phyloP scores from a whole-genome alignment of 2,797 vertebrate species.

The Characodon lateralis region DNA sequence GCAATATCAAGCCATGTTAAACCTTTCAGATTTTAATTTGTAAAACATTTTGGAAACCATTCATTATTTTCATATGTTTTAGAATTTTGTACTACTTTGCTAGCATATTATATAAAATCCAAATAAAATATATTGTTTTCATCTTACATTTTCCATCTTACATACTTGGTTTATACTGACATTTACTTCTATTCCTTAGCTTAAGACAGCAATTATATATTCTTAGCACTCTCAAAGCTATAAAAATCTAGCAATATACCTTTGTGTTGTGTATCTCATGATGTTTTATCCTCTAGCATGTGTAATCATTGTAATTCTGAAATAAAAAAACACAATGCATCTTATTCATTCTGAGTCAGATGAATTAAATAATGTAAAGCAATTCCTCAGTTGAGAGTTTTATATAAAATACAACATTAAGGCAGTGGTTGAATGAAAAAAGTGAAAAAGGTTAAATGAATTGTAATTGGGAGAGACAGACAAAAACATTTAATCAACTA shows the following conservation, averaged over 20 bases:
- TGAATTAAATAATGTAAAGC: not conserved
- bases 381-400: slow-evolving; percentile 1
- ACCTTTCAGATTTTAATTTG: too few relatives aligned
- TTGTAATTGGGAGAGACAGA: slow-evolving; percentile 28
- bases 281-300: slow-evolving; percentile 2
- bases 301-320: slow-evolving; percentile 3
- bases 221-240: not conserved
- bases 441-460: slow-evolving; percentile 24
- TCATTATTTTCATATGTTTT: too few relatives aligned
- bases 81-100: too few relatives aligned
- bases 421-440: slow-evolving; percentile 36
- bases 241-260: too few relatives aligned
- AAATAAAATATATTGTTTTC: not conserved
- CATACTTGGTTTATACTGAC: not conserved
- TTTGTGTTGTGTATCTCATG: not conserved
- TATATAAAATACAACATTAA: slow-evolving; percentile 44
- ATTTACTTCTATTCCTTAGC: not conserved
- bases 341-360: slow-evolving; percentile 23
- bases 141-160: not conserved
- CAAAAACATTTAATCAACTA: slow-evolving; percentile 51
- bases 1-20: too few relatives aligned
- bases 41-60: too few relatives aligned
- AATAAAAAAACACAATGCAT: slow-evolving; percentile 13
- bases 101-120: too few relatives aligned
- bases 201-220: not conserved